Evolutionary conservation across 92 coral and sea anemone genomes (phyloP).

Genomic region (Siderastrea radians): DNA sequence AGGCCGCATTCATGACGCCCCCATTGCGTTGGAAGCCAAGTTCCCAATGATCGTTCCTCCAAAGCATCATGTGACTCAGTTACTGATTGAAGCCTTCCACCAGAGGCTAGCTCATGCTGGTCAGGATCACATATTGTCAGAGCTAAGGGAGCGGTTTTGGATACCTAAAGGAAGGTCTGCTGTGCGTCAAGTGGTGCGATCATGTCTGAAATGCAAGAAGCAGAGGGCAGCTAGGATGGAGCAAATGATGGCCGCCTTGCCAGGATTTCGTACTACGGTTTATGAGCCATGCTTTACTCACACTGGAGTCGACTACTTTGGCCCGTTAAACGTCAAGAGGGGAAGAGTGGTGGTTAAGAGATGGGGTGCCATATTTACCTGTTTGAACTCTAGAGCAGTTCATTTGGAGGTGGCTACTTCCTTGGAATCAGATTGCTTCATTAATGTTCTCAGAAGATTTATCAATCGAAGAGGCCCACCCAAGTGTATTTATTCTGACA

Average conservation of each 20-base stretch:
- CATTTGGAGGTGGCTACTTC: conserved; percentile 59
- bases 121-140: conserved; percentile 57
- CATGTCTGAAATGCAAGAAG: conserved; percentile 56
- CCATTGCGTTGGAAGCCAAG: conserved; percentile 37
- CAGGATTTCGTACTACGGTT: conserved; percentile 38
- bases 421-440: conserved; percentile 50
- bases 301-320: conserved; percentile 66
- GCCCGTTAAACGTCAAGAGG: conserved; percentile 56
- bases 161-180: conserved; percentile 53
- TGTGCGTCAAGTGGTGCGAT: conserved; percentile 42
- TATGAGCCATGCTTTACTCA: conserved; percentile 65
- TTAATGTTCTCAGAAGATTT: conserved; percentile 48
- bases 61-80: conserved; percentile 55
- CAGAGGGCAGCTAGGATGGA: conserved; percentile 51
- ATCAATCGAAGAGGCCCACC: conserved; percentile 55
- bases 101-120: conserved; percentile 60
- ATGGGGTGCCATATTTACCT: conserved; percentile 68
- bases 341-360: conserved; percentile 61
- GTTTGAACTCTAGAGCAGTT: conserved; percentile 55
- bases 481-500: conserved; percentile 54
- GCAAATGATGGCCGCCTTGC: conserved; percentile 64
- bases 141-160: conserved; percentile 52
- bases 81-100: conserved; percentile 61
- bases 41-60: conserved; percentile 57
- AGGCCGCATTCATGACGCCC: conserved; percentile 43